Percentiles rank a stretch among this genome's conserved stretches.
Evolutionary conservation across 1,140 invertebrate genomes (phyloP).

Genomic region (Pseudachorutes palmiensis): DNA sequence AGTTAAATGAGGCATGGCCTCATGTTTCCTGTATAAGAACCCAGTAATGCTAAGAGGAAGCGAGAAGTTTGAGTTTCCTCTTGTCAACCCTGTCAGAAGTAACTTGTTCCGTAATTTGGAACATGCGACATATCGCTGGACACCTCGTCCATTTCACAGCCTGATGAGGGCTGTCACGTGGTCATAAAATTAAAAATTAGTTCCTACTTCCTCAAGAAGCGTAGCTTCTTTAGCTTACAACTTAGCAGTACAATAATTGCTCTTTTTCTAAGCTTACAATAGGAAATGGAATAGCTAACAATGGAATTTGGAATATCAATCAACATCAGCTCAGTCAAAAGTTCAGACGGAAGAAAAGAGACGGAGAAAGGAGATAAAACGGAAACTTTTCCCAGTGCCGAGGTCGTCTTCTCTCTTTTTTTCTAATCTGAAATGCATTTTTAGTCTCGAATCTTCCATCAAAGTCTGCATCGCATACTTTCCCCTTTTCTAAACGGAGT

Average conservation of each 20-base stretch:
- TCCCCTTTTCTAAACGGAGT: too few species aligned
- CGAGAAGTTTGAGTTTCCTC: too few species aligned
- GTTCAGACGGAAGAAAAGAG: neutral
- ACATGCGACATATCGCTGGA: neutral
- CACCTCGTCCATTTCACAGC: neutral
- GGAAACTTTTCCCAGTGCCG: neutral
- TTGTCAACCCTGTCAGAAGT: neutral
- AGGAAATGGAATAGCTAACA: too few species aligned
- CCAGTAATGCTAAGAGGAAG: too few species aligned
- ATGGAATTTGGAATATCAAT: neutral
- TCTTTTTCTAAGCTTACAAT: too few species aligned
- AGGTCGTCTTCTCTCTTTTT: neutral
- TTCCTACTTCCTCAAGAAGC: too few species aligned
- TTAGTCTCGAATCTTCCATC: neutral
- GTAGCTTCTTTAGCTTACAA: too few species aligned
- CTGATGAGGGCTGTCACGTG: too few species aligned
- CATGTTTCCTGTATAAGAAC: too few species aligned
- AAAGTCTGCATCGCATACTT: too few species aligned
- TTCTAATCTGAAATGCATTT: neutral
- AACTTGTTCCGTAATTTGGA: neutral
- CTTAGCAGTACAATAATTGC: too few species aligned
- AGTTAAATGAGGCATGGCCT: neutral
- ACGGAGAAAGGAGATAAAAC: neutral
- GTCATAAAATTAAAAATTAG: too few species aligned
- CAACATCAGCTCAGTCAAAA: neutral